A percentile compares a stretch with the other conserved stretches of the same genome.
Conservation (phyloP, 2,888 invertebrate genomes). For the Hofmannophila pseudospretella region DNA sequence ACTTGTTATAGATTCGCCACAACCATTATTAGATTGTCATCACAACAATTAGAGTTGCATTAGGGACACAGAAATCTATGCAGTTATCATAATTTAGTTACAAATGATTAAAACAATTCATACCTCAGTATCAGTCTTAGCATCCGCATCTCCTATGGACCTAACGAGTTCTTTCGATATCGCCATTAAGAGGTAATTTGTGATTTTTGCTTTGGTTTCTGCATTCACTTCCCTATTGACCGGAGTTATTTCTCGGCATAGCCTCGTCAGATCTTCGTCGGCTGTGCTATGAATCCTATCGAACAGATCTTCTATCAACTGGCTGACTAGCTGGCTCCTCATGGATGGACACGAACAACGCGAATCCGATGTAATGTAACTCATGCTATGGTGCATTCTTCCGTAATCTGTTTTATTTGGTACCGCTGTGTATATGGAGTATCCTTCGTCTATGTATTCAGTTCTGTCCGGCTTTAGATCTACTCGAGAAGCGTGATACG, state of each 20-base stretch:
- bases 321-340: slow-evolving; percentile 67
- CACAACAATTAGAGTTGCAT: slow-evolving; percentile 34
- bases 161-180: slow-evolving; percentile 73
- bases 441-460: slow-evolving; percentile 69
- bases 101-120: slow-evolving; percentile 38
- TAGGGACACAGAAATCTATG: slow-evolving; percentile 30
- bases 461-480: slow-evolving; percentile 67
- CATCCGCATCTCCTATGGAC: slow-evolving; percentile 71
- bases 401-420: slow-evolving; percentile 69
- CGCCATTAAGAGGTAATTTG: slow-evolving; percentile 72
- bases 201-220: slow-evolving; percentile 71
- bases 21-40: slow-evolving; percentile 37
- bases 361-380: slow-evolving; percentile 59
- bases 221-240: slow-evolving; percentile 47
- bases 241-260: slow-evolving; percentile 57
- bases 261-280: slow-evolving; percentile 59
- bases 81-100: slow-evolving; percentile 53
- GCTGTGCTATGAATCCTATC: slow-evolving; percentile 62
- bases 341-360: slow-evolving; percentile 67
- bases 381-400: slow-evolving; percentile 72
- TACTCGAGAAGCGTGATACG: slow-evolving; percentile 61
- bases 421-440: slow-evolving; percentile 66
- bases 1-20: slow-evolving; percentile 28
- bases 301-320: slow-evolving; percentile 67
- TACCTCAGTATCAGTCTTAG: slow-evolving; percentile 74